Base-by-base conservation (phyloP, 2,797 vertebrate genomes). In the Simalia tracyae region DNA sequence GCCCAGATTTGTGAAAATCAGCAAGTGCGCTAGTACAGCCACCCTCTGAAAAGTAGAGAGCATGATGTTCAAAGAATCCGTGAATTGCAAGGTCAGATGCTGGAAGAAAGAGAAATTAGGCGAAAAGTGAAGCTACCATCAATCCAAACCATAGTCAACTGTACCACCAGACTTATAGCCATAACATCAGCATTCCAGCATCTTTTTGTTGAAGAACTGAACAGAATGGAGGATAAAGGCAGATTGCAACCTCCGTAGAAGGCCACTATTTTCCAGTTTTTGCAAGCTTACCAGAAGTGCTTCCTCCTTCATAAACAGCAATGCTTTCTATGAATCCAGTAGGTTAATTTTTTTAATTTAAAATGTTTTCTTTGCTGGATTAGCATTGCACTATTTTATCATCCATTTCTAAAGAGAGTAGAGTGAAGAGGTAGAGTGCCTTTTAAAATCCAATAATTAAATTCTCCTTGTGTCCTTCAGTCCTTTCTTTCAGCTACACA, bases 121-220 rank as follows among this genome's bases (percentile, higher is more conserved):
- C n/a, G 15, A 50, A 88, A 88, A 90, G 31, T 4, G 15, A 85
- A 2, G 54, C 26, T 1, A 5, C 72, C 28, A n/a, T 12, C 0
- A 5, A 64, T 42, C 28, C 0, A 0, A 50, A 60, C 87, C 50
- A 92, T 60, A 2, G 26, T 28, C 19, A 28, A 5, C 1, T 22
- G 36, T 8, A 46, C 24, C 26, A 7, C 14, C 11, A 24, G 3
- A 1, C 24, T 63, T 50, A 11, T 76, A 91, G 87, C 42, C 87
- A 93, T 56, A 93, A 93, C n/a, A 92, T 26, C 17, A 26, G 6
- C 54, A 2, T 14, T 54, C 5, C 86, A 24, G 36, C 61, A 56
- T 63, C 17, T 19, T 24, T n/a, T 2, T 92, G 90, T 56, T 91
- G n/a, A 93, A 89, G 15, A 91, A 88, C 26, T 15, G 19, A 22